A percentile compares a stretch with the other conserved stretches of the same genome.
Evolutionary conservation across 2,113 vertebrate genomes (phyloP).

Genomic region (Galeopterus variegatus): DNA sequence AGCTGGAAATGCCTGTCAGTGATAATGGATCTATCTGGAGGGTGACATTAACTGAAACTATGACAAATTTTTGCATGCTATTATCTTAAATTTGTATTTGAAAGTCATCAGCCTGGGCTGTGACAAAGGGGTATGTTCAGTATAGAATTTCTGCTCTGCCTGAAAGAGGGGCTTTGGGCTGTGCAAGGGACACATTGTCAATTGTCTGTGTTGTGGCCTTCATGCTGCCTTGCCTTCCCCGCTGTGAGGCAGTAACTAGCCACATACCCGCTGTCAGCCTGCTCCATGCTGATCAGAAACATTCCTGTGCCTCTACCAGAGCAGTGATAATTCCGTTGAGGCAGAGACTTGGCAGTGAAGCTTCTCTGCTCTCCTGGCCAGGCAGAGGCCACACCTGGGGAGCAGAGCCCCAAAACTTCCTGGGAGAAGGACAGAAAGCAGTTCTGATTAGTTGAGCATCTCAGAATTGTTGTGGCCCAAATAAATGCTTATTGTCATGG

Average conservation of each 20-base stretch:
- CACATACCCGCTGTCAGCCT: background rate
- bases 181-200: slow-evolving; percentile 9
- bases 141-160: slow-evolving; percentile 51
- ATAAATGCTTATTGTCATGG: background rate
- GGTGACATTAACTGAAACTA: background rate
- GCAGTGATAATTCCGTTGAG: background rate
- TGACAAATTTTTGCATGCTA: background rate
- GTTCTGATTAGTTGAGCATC: background rate
- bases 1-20: background rate
- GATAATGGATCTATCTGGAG: background rate
- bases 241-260: background rate
- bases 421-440: background rate
- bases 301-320: background rate
- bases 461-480: background rate
- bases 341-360: background rate
- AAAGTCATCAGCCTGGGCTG: background rate
- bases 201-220: background rate
- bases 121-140: background rate
- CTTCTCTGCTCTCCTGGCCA: background rate
- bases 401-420: background rate
- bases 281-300: background rate
- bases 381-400: background rate
- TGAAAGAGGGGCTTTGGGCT: slow-evolving; percentile 44
- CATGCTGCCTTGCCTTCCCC: background rate
- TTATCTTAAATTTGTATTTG: slow-evolving; percentile 48